Conservation (phyloP, 92 coral and sea anemone species). For the Palythoa heliodiscus region DNA sequence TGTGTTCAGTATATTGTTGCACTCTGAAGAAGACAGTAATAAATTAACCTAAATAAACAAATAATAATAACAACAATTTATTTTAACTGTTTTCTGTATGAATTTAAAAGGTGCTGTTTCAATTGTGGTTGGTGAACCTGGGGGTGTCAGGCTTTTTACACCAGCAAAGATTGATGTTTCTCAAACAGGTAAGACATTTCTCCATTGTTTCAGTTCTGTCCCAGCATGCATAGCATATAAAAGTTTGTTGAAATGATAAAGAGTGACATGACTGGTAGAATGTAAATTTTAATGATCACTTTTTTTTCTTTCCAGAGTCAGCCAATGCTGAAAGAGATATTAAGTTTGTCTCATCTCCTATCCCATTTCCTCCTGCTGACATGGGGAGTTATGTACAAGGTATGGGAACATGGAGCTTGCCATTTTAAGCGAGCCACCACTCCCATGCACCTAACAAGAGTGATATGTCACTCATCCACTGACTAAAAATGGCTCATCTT, state of each 20-base stretch:
- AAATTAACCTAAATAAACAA: too few species aligned
- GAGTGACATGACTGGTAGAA: too few species aligned
- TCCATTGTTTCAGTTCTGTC: too few species aligned
- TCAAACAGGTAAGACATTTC: not conserved
- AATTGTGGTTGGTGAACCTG: conserved; percentile 85
- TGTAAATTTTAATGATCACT: not conserved
- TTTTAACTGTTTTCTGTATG: too few species aligned
- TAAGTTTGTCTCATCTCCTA: conserved; percentile 50
- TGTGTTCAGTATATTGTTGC: too few species aligned
- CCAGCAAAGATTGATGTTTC: conserved; percentile 27
- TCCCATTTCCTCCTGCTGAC: conserved; percentile 65
- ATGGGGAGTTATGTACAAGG: conserved; percentile 65
- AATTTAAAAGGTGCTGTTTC: conserved; percentile 61
- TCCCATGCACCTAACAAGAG: too few species aligned
- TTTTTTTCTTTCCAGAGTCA: not conserved
- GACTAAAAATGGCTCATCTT: too few species aligned
- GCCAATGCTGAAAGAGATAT: conserved; percentile 27
- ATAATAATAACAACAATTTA: too few species aligned
- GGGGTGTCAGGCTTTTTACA: conserved; percentile 77
- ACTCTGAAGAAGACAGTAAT: too few species aligned
- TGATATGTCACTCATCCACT: too few species aligned
- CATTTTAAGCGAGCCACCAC: too few species aligned
- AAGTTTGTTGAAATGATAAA: not conserved
- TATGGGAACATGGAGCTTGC: not conserved
- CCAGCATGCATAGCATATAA: not conserved